These are phyloP conservation scores for Limnephilus rhombicus DNA, from an alignment of 2,888 invertebrate species.

Conservation along the genomic window DNA sequence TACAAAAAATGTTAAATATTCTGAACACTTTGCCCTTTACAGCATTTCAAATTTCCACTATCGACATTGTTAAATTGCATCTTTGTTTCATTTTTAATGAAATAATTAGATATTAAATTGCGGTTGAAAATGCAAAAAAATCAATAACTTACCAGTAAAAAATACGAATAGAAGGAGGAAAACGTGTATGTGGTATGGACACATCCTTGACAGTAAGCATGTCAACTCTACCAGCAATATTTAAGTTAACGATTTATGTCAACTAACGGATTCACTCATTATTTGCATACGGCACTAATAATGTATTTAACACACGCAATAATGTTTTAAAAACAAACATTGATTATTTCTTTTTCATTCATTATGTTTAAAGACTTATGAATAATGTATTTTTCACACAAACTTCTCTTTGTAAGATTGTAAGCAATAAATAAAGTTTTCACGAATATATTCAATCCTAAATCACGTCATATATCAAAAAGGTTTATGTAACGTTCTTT, in stretches of 20 bases:
- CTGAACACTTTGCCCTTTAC: no score
- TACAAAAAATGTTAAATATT: no score
- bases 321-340: background rate
- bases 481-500: background rate
- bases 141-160: conserved; percentile 54
- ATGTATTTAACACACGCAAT: background rate
- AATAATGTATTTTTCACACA: no score
- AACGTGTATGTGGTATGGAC: conserved; percentile 58
- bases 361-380: background rate
- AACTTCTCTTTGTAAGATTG: no score
- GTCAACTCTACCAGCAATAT: conserved; percentile 47
- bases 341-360: background rate
- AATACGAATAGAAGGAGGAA: conserved; percentile 57
- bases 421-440: background rate
- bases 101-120: background rate
- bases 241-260: conserved; percentile 49
- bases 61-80: no score
- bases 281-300: conserved; percentile 22
- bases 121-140: background rate
- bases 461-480: background rate
- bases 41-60: no score
- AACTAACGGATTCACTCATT: conserved; percentile 65
- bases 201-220: conserved; percentile 62
- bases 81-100: background rate
- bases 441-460: background rate